Evolutionary conservation across 1,140 invertebrate species (phyloP).

Genomic region (Mizuhopecten yessoensis): DNA sequence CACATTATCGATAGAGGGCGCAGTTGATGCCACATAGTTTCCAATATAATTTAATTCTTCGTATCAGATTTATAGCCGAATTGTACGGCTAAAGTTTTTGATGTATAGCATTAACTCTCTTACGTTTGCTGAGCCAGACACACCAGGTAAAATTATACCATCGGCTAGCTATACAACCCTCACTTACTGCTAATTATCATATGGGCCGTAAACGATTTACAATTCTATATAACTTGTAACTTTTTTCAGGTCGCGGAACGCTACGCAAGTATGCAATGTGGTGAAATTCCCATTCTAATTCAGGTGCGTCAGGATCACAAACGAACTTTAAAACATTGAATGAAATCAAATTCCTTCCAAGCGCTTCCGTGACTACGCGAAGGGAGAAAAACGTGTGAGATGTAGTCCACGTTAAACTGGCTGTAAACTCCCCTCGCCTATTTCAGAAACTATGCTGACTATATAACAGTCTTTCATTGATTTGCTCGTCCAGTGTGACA

Average conservation of each 20-base stretch:
- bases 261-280: conserved; percentile 19
- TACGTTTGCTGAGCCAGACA: background rate
- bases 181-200: conserved; percentile 39
- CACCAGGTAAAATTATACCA: background rate
- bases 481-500: background rate
- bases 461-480: background rate
- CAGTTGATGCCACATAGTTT: conserved; percentile 38
- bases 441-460: conserved; percentile 19
- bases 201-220: background rate
- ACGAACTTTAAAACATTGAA: conserved; percentile 7
- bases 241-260: conserved; percentile 10
- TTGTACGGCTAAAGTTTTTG: background rate
- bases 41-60: conserved; percentile 16
- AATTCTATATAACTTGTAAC: conserved; percentile 39
- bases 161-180: background rate
- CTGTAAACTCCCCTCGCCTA: conserved; percentile 5
- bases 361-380: conserved; percentile 25
- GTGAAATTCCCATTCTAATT: conserved; percentile 8
- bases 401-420: background rate
- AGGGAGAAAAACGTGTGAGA: conserved; percentile 13
- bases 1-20: conserved; percentile 15
- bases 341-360: conserved; percentile 35
- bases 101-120: background rate
- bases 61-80: conserved; percentile 38
- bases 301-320: background rate